Evolutionary conservation across 2,113 vertebrate genomes (phyloP).

Genomic region (Hippocampus abdominalis): DNA sequence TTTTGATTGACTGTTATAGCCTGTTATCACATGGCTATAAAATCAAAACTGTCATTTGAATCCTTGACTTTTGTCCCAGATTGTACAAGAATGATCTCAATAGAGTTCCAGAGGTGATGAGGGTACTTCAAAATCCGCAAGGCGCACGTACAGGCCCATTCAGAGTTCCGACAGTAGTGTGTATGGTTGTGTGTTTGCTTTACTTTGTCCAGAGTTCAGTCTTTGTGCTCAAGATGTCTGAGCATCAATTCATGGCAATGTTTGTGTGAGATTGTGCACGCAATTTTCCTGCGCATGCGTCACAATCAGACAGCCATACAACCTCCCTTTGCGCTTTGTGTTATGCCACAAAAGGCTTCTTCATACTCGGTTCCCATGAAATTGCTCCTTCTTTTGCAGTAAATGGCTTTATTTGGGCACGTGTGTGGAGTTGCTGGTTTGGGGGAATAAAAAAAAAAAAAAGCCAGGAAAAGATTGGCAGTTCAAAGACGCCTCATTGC

Average conservation of each 20-base stretch:
- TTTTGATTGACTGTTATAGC: not conserved
- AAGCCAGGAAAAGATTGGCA: constrained; percentile 50
- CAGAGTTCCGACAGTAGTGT: not conserved
- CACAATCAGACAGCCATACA: constrained; percentile 25
- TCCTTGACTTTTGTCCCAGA: constrained; percentile 48
- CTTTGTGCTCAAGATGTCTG: constrained; percentile 9
- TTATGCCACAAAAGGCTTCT: constrained; percentile 30
- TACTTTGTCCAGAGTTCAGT: constrained; percentile 12
- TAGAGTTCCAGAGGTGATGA: constrained; percentile 50
- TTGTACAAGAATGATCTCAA: constrained; percentile 51
- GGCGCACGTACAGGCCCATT: constrained; percentile 33
- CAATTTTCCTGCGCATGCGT: constrained; percentile 12
- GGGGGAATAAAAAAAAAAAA: constrained; percentile 38
- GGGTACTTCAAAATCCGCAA: constrained; percentile 45
- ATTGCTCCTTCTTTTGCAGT: constrained; percentile 47
- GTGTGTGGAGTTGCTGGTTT: constrained; percentile 31
- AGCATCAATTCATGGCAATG: constrained; percentile 10
- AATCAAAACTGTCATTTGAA: constrained; percentile 41
- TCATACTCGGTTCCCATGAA: constrained; percentile 69
- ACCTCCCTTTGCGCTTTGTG: constrained; percentile 29
- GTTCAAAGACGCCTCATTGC: constrained; percentile 22
- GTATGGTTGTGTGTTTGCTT: constrained; percentile 8
- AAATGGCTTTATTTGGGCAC: constrained; percentile 40
- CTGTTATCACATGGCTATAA: not conserved
- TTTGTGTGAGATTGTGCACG: constrained; percentile 4